phyloP scores from a whole-genome alignment of 2,888 invertebrate genomes.

The Stenotaenia linearis region DNA sequence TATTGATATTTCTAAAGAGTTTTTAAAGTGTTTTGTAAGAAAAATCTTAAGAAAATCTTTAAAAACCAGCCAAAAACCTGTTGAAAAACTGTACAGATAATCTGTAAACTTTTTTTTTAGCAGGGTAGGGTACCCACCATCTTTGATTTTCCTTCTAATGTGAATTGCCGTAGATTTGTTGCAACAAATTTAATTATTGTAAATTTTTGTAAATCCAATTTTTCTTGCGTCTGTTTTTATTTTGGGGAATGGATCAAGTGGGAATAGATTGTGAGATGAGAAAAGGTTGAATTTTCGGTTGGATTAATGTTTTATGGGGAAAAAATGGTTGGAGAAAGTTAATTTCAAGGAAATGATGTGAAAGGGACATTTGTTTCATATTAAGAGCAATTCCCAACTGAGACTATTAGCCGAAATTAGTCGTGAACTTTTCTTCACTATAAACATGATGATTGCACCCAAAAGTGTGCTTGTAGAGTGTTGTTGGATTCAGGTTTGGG shows the following conservation, averaged over 20 bases:
- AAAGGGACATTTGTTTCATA: neutral
- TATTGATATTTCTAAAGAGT: too few relatives aligned
- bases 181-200: too few relatives aligned
- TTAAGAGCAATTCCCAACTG: neutral
- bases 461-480: neutral
- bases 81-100: too few relatives aligned
- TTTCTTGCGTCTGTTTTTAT: neutral
- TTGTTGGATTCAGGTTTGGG: neutral
- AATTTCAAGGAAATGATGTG: neutral
- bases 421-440: neutral
- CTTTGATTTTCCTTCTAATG: too few relatives aligned
- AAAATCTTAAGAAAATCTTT: too few relatives aligned
- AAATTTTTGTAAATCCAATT: too few relatives aligned
- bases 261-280: neutral
- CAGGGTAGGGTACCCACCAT: too few relatives aligned
- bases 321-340: neutral
- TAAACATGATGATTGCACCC: slow-evolving; percentile 9
- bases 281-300: neutral
- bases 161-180: too few relatives aligned
- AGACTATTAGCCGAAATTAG: slow-evolving; percentile 3
- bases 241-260: neutral
- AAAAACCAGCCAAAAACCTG: too few relatives aligned
- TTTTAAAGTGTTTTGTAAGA: too few relatives aligned
- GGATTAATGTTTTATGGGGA: neutral
- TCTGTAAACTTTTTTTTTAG: too few relatives aligned